Percentiles rank a stretch among this genome's conserved stretches.
phyloP scores from a whole-genome alignment of 2,797 vertebrate species.

The Cyclopterus lumpus region DNA sequence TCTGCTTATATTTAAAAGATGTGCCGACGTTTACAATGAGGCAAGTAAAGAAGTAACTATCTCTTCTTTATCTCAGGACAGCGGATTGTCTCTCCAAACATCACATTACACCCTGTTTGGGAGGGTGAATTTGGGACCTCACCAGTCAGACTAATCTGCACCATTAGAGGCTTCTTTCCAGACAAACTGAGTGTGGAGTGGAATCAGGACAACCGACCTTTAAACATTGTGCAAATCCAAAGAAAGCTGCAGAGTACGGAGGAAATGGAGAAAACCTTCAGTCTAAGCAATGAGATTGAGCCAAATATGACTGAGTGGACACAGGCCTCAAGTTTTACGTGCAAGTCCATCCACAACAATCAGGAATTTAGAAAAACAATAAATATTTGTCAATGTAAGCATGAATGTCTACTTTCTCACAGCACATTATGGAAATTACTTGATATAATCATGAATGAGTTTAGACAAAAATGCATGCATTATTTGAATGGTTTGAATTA shows the following conservation, averaged over 20 bases:
- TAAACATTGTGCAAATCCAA: rapidly evolving
- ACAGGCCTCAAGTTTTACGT: conserved; percentile 46
- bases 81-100: conserved; percentile 31
- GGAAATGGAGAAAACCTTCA: neutral
- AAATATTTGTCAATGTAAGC: conserved; percentile 74
- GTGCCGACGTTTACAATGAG: neutral
- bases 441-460: neutral
- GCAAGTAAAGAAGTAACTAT: neutral
- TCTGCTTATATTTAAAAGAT: neutral
- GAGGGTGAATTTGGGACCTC: conserved; percentile 25
- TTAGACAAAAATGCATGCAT: neutral
- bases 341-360: conserved; percentile 29
- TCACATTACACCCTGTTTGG: conserved; percentile 64
- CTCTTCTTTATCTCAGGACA: conserved; percentile 43
- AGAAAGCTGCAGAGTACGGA: conserved; percentile 14
- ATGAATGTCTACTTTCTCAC: neutral
- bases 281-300: conserved; percentile 57
- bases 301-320: conserved; percentile 24
- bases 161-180: conserved; percentile 62
- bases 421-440: neutral
- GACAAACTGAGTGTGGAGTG: conserved; percentile 53
- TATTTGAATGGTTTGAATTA: neutral
- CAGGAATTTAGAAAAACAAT: rapidly evolving
- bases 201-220: neutral
- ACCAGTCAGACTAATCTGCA: conserved; percentile 70